Base-by-base conservation (phyloP, 2,113 vertebrate genomes). In the Aspiorhynchus laticeps region DNA sequence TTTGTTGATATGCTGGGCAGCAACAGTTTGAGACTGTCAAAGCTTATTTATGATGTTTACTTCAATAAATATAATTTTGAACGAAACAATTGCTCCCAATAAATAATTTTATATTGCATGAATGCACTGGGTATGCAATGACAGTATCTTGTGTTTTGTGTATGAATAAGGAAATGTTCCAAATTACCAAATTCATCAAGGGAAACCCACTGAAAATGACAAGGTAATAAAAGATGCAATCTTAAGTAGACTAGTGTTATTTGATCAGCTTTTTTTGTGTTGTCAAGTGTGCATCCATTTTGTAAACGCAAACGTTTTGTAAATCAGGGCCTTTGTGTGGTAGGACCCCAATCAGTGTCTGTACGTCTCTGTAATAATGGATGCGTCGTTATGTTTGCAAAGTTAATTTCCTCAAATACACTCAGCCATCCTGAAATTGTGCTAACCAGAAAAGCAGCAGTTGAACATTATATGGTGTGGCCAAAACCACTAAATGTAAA, bases 251-350 rank as follows among this genome's bases (percentile, higher is more conserved):
- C 69, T 73, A 12, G 17, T n/a, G 11, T 73, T 73, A 12, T 36
- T 38, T 38, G 67, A 71, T 71, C 67, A 71, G 67, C 33, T 73
- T 71, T 71, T 36, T 38, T 36, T 67, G 67, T 71, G 17, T 15
- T 69, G 31, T 69, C 65, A 69, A 33, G 65, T 9, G 67, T 38
- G 19, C 33, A 24, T 38, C 9, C 11, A 6, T 73, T n/a, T 73
- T n/a, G 36, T n/a, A 73, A 19, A n/a, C 0, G 21, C 33, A 73
- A 73, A 41, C 21, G 36, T 73, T 41, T 73, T 38, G 36, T 41
- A 73, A 73, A 41, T 41, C 36, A 41, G 19, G 73, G n/a, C n/a
- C 7, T 76, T 15, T 48, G 41, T 26, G 73, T n/a, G 31, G 5
- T 38, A 11, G 21, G 9, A 80, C 36, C 31, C 77, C 21, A 59